Evolutionary conservation across 2,113 vertebrate genomes (phyloP).

Genomic region (Syngnathus scovelli): DNA sequence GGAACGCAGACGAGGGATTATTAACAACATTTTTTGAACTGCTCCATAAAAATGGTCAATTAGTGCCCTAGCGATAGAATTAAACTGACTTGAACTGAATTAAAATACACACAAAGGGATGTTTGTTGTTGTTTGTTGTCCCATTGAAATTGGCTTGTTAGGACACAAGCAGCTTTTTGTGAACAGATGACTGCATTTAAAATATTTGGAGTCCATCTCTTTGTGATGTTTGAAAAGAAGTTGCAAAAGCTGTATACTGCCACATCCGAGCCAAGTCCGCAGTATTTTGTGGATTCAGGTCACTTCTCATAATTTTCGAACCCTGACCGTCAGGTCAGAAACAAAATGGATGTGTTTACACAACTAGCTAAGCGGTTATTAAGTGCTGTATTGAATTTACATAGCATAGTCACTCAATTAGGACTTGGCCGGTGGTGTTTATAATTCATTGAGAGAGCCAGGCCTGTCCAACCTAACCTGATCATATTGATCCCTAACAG

Average conservation of each 20-base stretch:
- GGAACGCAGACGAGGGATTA: too few species aligned
- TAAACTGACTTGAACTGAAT: too few species aligned
- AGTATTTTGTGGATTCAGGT: neutral
- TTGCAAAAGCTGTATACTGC: neutral
- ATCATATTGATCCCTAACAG: slow-evolving; percentile 44
- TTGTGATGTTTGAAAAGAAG: neutral
- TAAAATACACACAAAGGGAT: neutral
- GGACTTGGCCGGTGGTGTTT: slow-evolving; percentile 14
- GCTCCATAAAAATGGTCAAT: too few species aligned
- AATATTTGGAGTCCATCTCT: neutral
- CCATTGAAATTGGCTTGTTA: neutral
- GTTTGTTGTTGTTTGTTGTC: neutral
- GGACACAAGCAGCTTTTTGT: neutral
- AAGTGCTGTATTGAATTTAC: slow-evolving; percentile 25
- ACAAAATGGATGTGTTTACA: neutral
- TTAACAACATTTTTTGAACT: too few species aligned
- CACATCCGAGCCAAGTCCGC: neutral
- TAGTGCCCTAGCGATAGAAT: too few species aligned
- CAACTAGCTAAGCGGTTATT: slow-evolving; percentile 6
- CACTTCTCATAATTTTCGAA: neutral
- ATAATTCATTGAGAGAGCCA: slow-evolving; percentile 14
- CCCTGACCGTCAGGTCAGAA: neutral
- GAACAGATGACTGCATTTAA: neutral
- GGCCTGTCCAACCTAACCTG: slow-evolving; percentile 22
- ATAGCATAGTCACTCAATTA: slow-evolving; percentile 1